phyloP scores from a whole-genome alignment of 2,888 invertebrate genomes.

The Nomada hirtipes region DNA sequence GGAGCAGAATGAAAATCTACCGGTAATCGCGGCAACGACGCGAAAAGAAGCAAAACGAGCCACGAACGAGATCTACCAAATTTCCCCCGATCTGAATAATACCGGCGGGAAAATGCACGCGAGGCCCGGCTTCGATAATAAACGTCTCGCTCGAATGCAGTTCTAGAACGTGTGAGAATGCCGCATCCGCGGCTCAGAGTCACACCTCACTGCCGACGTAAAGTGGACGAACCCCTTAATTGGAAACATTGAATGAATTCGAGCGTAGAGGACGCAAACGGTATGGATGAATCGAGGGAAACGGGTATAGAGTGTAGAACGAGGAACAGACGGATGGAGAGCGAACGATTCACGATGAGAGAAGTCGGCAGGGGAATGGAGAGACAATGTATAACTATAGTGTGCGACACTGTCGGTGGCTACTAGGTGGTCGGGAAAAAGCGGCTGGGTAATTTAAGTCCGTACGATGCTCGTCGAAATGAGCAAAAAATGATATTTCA shows the following conservation, averaged over 20 bases:
- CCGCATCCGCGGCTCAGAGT: slow-evolving; percentile 67
- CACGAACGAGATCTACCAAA: slow-evolving; percentile 16
- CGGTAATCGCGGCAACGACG: slow-evolving; percentile 1
- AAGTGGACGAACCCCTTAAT: slow-evolving; percentile 74
- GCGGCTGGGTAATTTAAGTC: too few relatives aligned
- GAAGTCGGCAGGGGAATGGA: slow-evolving; percentile 28
- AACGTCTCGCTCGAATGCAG: slow-evolving; percentile 71
- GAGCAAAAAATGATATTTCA: too few relatives aligned
- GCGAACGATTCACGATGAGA: slow-evolving; percentile 25
- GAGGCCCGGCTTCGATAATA: slow-evolving; percentile 59
- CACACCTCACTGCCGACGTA: slow-evolving; percentile 72
- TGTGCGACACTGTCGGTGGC: slow-evolving; percentile 48
- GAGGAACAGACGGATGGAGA: slow-evolving; percentile 18
- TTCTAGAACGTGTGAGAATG: slow-evolving; percentile 72
- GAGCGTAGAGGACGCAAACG: slow-evolving; percentile 53
- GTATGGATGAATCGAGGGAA: slow-evolving; percentile 26
- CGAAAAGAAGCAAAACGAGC: not conserved
- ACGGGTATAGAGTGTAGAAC: slow-evolving; percentile 20
- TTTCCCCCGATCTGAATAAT: slow-evolving; percentile 23
- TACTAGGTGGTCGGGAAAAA: slow-evolving; percentile 1
- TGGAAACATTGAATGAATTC: slow-evolving; percentile 73
- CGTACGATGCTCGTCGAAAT: too few relatives aligned
- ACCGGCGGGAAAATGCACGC: slow-evolving; percentile 42
- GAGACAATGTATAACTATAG: slow-evolving; percentile 16
- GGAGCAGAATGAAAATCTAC: slow-evolving; percentile 15